Evolutionary conservation across 2,797 vertebrate genomes (phyloP), one percentile per base, ranked within the genome.

Genomic region (Mormyrus proboscirostris): DNA sequence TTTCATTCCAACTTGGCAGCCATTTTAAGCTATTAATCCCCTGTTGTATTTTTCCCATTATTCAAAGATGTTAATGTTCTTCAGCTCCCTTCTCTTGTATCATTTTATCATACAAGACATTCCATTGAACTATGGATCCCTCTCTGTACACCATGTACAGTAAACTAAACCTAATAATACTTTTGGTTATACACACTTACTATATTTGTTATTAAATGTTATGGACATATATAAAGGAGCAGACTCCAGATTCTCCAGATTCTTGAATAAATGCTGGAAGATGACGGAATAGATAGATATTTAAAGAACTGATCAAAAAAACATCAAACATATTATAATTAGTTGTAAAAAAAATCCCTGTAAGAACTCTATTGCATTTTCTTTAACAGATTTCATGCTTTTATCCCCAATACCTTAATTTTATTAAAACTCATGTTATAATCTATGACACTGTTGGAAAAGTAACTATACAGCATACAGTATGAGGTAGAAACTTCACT

Each of bases 1-100:
- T 76, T 76, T 38, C 33, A 0, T 62, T 73, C 65, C 65, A 73
- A 38, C 10, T 38, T 73, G 65, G 65, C 65, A 16, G 4, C 29
- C 65, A 33, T 73, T 33, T 73, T 73, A 29, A 73, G 65, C 16
- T 73, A 73, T 73, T 73, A 73, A 73, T 73, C 65, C 12, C 12
- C 65, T 38, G 10, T 4, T 38, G 25, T 38, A 76, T 41, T 76
- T 76, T 19, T 76, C 8, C 33, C 14, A 76, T 76, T 41, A 76
- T 76, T 76, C 33, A 76, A 41, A 76, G 69, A 76, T 76, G 69
- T 19, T 76, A 76, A 76, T 76, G 69, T 76, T 41, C 69, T 76
- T 76, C 0, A 19, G 16, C 69, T 41, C 14, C 33, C 69, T 41
- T 19, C 14, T 41, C 69, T 76, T 19, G 1, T 41, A 76, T 76